Evolutionary conservation across 2,113 vertebrate species (phyloP).

Genomic region (Limanda limanda): DNA sequence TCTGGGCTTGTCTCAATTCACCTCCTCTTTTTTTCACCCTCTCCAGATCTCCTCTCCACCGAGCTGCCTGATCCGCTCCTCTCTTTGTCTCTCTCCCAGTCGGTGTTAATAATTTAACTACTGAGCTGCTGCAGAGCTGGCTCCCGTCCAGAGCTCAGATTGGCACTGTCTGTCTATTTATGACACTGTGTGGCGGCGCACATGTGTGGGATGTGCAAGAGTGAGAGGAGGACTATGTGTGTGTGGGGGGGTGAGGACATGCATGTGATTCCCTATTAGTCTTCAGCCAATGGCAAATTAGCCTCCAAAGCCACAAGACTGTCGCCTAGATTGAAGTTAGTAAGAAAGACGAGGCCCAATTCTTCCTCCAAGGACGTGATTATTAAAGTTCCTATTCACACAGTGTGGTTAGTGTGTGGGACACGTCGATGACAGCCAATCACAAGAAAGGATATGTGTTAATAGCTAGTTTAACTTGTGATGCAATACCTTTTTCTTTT

Average conservation of each 20-base stretch:
- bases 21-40: conserved; percentile 64
- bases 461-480: background rate
- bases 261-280: conserved; percentile 49
- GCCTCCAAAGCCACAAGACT: conserved; percentile 52
- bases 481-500: too few species aligned
- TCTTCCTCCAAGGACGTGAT: conserved; percentile 23
- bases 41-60: conserved; percentile 61
- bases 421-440: background rate
- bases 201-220: conserved; percentile 78
- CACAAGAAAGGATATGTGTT: background rate
- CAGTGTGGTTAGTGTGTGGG: conserved; percentile 9
- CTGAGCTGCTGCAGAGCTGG: conserved; percentile 82
- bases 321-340: conserved; percentile 50
- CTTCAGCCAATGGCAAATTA: conserved; percentile 63
- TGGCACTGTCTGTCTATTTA: conserved; percentile 80
- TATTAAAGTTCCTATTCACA: conserved; percentile 30
- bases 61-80: conserved; percentile 62
- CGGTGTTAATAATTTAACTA: conserved; percentile 84
- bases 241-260: conserved; percentile 21
- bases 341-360: conserved; percentile 10
- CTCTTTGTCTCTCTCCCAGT: conserved; percentile 79
- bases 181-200: conserved; percentile 75
- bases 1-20: conserved; percentile 51
- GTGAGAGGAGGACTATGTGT: conserved; percentile 48
- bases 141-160: conserved; percentile 77